Conservation (phyloP, 2,797 vertebrate genomes). For the Acropternis orthonyx region DNA sequence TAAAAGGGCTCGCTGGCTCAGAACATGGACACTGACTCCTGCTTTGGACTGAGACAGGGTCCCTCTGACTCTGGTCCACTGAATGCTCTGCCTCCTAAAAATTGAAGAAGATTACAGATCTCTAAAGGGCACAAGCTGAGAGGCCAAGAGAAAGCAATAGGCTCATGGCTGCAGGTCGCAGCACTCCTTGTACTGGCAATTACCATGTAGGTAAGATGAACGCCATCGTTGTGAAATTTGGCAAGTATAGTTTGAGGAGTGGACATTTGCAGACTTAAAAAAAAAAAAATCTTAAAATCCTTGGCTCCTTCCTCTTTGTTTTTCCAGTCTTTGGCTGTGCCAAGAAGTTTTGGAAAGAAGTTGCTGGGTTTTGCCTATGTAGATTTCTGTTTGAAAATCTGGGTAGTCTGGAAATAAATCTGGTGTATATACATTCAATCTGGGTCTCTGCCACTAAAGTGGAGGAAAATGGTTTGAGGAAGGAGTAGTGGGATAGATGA, state of each 20-base stretch:
- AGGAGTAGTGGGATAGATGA: not conserved
- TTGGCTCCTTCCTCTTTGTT: not conserved
- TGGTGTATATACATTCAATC: not conserved
- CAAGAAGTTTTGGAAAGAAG: not conserved
- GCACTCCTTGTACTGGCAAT: not conserved
- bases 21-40: not conserved
- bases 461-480: not conserved
- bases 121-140: not conserved
- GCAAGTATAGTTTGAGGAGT: not conserved
- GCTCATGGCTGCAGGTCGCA: not conserved
- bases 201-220: not conserved
- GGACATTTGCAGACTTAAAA: not conserved
- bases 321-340: not conserved
- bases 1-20: rapidly evolving
- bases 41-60: not conserved
- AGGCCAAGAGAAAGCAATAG: not conserved
- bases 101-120: not conserved
- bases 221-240: not conserved
- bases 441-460: not conserved
- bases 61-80: not conserved
- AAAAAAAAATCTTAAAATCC: not conserved
- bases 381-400: not conserved
- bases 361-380: not conserved
- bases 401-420: not conserved
- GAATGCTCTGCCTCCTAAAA: not conserved